These are phyloP conservation scores for Furcula furcula DNA, from an alignment of 2,888 invertebrate species.

Conservation along the genomic window DNA sequence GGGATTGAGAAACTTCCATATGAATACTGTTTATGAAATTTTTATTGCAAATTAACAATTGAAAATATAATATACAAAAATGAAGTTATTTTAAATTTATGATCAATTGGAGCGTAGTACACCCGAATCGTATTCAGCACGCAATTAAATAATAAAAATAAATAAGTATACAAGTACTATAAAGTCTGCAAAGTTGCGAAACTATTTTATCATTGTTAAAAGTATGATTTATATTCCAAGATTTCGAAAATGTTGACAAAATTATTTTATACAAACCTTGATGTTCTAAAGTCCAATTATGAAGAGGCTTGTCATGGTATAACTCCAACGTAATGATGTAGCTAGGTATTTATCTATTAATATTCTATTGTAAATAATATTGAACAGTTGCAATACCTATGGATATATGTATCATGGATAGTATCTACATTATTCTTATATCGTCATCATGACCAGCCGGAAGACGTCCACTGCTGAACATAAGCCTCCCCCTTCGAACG, in stretches of 20 bases:
- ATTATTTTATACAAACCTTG: too few relatives aligned
- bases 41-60: slow-evolving; percentile 25
- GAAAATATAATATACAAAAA: slow-evolving; percentile 6
- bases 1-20: slow-evolving; percentile 44
- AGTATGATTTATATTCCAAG: neutral
- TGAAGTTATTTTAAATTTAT: neutral
- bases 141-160: neutral
- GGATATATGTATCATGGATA: too few relatives aligned
- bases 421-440: too few relatives aligned
- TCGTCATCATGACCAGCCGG: too few relatives aligned
- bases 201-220: neutral
- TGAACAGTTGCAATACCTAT: too few relatives aligned
- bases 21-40: slow-evolving; percentile 42
- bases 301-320: too few relatives aligned
- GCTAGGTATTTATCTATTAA: too few relatives aligned
- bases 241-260: neutral
- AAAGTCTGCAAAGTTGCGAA: slow-evolving; percentile 1
- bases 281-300: too few relatives aligned
- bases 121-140: neutral
- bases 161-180: neutral
- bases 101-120: neutral
- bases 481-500: too few relatives aligned
- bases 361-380: too few relatives aligned
- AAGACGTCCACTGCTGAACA: too few relatives aligned
- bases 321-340: too few relatives aligned